These are phyloP conservation scores for Lithophane ornitopus DNA, from an alignment of 2,888 invertebrate genomes.

Conservation along the genomic window DNA sequence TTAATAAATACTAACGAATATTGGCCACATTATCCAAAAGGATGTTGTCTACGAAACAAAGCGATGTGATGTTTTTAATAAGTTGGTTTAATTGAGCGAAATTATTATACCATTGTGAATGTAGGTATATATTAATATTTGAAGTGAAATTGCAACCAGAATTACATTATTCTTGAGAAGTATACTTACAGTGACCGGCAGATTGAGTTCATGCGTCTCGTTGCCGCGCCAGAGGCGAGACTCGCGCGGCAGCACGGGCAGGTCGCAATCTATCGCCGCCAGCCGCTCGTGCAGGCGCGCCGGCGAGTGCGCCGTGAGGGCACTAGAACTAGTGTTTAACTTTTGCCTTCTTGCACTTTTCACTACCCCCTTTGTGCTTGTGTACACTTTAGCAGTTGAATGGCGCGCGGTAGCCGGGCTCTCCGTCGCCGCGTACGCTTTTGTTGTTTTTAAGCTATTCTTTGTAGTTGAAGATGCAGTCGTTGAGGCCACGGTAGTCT, in stretches of 20 bases:
- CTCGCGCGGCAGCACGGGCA: conserved; percentile 92
- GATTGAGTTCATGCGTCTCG: conserved; percentile 93
- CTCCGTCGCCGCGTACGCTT: conserved; percentile 78
- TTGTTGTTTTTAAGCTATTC: conserved; percentile 83
- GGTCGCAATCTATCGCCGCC: conserved; percentile 92
- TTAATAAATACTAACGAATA: conserved; percentile 10
- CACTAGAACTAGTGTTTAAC: conserved; percentile 84
- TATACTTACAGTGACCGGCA: conserved; percentile 91
- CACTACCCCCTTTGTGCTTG: conserved; percentile 81
- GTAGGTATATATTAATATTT: background rate
- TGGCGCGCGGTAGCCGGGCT: conserved; percentile 77
- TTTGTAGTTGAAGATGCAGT: conserved; percentile 82
- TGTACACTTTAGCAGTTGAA: conserved; percentile 81
- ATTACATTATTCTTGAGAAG: conserved; percentile 12
- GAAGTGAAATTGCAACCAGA: background rate
- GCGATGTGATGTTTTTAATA: conserved; percentile 3
- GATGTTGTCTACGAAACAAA: background rate
- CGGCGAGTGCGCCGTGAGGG: conserved; percentile 80
- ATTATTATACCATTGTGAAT: background rate
- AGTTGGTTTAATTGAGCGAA: background rate
- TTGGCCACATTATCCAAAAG: background rate
- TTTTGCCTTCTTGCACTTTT: conserved; percentile 87
- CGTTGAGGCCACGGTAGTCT: conserved; percentile 77
- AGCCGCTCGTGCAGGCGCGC: conserved; percentile 91
- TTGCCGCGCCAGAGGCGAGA: conserved; percentile 93